phyloP scores from a whole-genome alignment of 2,888 invertebrate genomes.

The Tachina grossa region DNA sequence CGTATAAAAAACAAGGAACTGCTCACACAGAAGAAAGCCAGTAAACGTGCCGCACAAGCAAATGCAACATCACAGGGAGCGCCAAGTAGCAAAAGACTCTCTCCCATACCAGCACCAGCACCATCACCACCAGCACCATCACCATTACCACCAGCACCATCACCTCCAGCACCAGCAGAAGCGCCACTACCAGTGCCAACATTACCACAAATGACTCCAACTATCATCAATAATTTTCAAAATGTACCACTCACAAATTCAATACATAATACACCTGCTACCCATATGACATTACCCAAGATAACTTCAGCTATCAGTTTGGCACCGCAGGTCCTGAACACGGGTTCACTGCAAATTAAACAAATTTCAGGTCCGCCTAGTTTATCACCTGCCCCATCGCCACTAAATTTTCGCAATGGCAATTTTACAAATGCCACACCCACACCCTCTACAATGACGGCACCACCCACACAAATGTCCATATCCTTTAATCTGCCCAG shows the following conservation, averaged over 20 bases:
- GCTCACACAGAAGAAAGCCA: neutral
- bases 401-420: neutral
- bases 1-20: slow-evolving; percentile 29
- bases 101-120: neutral
- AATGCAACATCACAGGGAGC: neutral
- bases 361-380: slow-evolving; percentile 28
- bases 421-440: neutral
- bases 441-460: neutral
- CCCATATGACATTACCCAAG: slow-evolving; percentile 57
- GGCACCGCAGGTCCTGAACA: slow-evolving; percentile 55
- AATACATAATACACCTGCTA: neutral
- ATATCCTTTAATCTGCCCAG: slow-evolving; percentile 39
- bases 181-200: no score
- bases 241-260: slow-evolving; percentile 30
- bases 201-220: neutral
- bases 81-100: neutral
- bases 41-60: slow-evolving; percentile 1
- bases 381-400: slow-evolving; percentile 15
- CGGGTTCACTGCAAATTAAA: slow-evolving; percentile 56
- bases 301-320: slow-evolving; percentile 72
- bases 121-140: neutral
- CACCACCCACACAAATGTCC: neutral
- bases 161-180: neutral
- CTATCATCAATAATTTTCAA: slow-evolving; percentile 29
- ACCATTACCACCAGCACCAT: neutral